These are phyloP conservation scores for Psococerastis gibbosa DNA, from an alignment of 2,888 invertebrate species.

Conservation along the genomic window DNA sequence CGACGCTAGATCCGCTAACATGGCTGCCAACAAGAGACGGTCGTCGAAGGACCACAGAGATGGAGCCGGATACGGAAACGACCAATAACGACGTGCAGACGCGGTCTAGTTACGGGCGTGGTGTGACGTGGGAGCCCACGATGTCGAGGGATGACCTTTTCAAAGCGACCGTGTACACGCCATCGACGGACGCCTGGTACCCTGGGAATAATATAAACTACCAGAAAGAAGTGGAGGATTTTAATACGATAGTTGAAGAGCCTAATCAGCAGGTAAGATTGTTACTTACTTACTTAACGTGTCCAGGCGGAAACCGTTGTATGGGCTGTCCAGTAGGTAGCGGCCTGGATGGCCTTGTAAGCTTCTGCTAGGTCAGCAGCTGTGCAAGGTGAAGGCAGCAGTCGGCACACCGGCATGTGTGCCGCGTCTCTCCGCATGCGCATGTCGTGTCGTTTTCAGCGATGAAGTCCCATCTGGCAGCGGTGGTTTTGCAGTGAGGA, in stretches of 20 bases:
- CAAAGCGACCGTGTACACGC: conserved; percentile 3
- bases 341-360: no score
- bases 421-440: no score
- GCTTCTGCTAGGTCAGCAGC: no score
- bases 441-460: no score
- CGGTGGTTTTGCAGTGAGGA: no score
- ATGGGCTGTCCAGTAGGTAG: no score
- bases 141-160: conserved; percentile 12
- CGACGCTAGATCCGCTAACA: conserved; percentile 6
- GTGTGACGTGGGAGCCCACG: conserved; percentile 28
- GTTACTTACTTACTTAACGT: no score
- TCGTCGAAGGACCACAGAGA: conserved; percentile 3
- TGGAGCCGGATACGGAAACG: conserved; percentile 18
- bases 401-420: no score
- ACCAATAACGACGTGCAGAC: conserved; percentile 12
- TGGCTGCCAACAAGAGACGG: conserved; percentile 9
- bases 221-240: conserved; percentile 8
- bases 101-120: conserved; percentile 29
- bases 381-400: no score
- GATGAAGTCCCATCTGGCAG: no score
- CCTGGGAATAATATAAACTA: conserved; percentile 7
- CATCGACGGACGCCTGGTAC: conserved; percentile 7
- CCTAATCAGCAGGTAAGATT: conserved; percentile 34
- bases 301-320: no score
- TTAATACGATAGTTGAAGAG: conserved; percentile 33